Conservation (phyloP, 2,888 invertebrate species). For the Drosophila emarginata region DNA sequence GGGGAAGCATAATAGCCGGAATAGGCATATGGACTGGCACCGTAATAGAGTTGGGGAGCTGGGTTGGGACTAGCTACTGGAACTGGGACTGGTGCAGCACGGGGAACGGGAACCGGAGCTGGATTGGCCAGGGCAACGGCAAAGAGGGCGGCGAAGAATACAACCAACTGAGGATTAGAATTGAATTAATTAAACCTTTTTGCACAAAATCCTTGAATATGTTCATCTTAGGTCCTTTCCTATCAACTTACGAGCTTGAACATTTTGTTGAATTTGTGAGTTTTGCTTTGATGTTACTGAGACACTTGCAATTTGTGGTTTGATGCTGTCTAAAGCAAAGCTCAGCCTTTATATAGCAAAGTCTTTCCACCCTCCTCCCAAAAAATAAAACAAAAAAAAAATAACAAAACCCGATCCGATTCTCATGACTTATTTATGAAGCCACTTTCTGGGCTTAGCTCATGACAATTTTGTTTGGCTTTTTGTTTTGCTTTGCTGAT, state of each 20-base stretch:
- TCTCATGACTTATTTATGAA: conserved; percentile 66
- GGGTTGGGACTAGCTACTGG: conserved; percentile 71
- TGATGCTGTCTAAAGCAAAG: conserved; percentile 50
- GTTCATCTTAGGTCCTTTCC: neutral
- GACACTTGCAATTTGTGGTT: conserved; percentile 53
- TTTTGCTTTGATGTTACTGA: conserved; percentile 46
- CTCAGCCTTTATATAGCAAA: conserved; percentile 62
- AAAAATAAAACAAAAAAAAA: neutral
- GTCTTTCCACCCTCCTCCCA: neutral
- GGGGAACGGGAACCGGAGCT: conserved; percentile 63
- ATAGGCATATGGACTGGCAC: conserved; percentile 76
- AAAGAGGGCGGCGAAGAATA: conserved; percentile 75
- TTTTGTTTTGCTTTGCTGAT: conserved; percentile 34
- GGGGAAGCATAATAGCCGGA: conserved; percentile 73
- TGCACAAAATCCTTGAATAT: neutral
- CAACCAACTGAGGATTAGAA: conserved; percentile 56
- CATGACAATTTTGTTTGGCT: conserved; percentile 43
- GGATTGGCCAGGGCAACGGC: conserved; percentile 74
- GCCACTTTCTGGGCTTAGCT: conserved; percentile 41
- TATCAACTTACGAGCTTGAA: conserved; percentile 74
- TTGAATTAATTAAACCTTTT: neutral
- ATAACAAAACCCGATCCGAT: conserved; percentile 13
- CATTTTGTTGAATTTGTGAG: conserved; percentile 65
- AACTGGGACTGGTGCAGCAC: conserved; percentile 64
- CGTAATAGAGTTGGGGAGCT: conserved; percentile 74